Evolutionary conservation across 2,113 vertebrate species (phyloP), one percentile per base, ranked within the genome.

Genomic region (Cyphomyrus discorhynchus): DNA sequence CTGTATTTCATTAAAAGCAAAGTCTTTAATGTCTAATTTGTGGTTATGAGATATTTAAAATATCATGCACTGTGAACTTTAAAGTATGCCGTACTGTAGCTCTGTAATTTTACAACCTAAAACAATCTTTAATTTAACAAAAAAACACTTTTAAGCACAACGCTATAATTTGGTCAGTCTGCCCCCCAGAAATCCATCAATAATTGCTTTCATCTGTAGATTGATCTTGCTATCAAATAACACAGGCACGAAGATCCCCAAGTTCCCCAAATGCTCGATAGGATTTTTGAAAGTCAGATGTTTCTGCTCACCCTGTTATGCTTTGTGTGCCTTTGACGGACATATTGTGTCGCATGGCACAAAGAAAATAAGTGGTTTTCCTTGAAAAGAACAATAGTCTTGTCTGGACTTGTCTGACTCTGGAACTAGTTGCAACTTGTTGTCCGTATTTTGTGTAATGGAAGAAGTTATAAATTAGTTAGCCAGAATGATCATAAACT

Each of bases 131-230:
- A 56, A 90, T 91, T 91, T 85, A 88, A 31, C 42, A 91, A 91
- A 88, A 88, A 91, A 88, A 86, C 52, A 52, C 1, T 74, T 92
- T 89, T 31, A 88, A 84, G 56, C 11, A 74, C 91, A 91, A 66
- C 45, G 82, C 8, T 89, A 86, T 90, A 58, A 90, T 92, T 92
- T 53, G 89, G 35, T 9, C 88, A 92, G 46, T 83, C 90, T 77
- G 89, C 52, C 13, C 39, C 27, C 6, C 10, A 11, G 52, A 53
- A 53, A 15, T 53, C 66, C 19, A 87, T 19, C 35, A 86, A 90
- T 94, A 93, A 94, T 94, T 90, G 90, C 89, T 94, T 92, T 92
- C 92, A 87, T 89, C 88, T 94, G 93, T 87, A 91, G 91, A 92
- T 91, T 90, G 86, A 93, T 92, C 86, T 88, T 89, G 39, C 45